Evolutionary conservation across 2,888 invertebrate species (phyloP).

Genomic region (Meiosimyza decipiens): DNA sequence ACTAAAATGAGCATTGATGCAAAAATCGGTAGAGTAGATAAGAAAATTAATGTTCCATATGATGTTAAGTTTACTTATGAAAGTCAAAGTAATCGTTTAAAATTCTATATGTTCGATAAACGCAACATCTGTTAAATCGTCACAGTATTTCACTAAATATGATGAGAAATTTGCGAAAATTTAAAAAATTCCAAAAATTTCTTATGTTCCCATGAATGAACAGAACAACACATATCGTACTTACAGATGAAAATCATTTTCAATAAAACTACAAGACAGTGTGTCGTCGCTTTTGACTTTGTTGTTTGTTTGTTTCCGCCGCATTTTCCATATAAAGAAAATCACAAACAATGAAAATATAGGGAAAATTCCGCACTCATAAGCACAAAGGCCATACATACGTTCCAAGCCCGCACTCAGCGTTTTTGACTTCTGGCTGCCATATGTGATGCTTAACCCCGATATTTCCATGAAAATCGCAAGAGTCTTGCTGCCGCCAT

Average conservation of each 20-base stretch:
- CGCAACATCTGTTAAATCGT: constrained; percentile 25
- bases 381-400: no score
- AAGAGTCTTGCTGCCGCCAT: constrained; percentile 26
- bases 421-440: constrained; percentile 24
- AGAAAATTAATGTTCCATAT: no score
- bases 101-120: constrained; percentile 4
- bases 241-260: background rate
- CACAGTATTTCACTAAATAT: constrained; percentile 6
- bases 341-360: constrained; percentile 1
- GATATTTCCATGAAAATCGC: constrained; percentile 27
- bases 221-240: background rate
- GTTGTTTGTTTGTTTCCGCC: no score
- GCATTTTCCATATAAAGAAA: no score
- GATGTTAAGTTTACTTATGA: no score
- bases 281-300: background rate
- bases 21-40: no score
- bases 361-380: no score
- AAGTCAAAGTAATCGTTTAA: constrained; percentile 1
- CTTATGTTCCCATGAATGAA: constrained; percentile 16
- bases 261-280: background rate
- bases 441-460: constrained; percentile 20
- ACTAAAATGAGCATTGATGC: no score
- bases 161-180: constrained; percentile 21
- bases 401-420: background rate
- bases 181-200: constrained; percentile 20